Base-by-base conservation (phyloP, 2,888 invertebrate genomes). In the Standfussiana lucernea region DNA sequence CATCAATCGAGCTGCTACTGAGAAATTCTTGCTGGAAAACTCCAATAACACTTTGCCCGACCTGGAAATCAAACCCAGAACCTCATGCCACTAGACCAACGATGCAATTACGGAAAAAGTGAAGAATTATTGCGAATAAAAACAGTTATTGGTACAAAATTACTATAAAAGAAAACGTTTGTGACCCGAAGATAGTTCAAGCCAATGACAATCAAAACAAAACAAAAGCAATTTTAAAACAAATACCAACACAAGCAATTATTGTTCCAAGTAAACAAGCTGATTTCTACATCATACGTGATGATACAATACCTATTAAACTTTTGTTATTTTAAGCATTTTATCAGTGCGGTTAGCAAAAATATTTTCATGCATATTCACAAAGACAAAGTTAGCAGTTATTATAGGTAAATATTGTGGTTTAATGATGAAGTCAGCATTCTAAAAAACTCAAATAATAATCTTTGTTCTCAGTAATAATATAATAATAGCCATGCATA, bases 401-500 rank as follows among this genome's bases (percentile, higher is more conserved):
- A 1, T 2, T 81, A 8, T 42, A 82, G 6, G 53, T 78, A 53
- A 45, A 69, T 40, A 62, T 59, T 79, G 72, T 42, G 84, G 84
- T 80, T 37, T 5, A 7, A 15, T n/a, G 28, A 65, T 80, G 80
- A 84, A 65, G 32, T 70, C 72, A 70, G 40, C 62, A 59, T 4
- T 68, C 24, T 21, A n/a, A 79, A 42, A 65, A 42, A 21, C 18
- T 32, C n/a, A 47, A 72, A 56, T 1, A 62, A 35, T 42, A 6
- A 47, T 56, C 81, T 59, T 80, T 80, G 85, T 80, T 62, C 62
- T 84, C 21, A 37, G 59, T 35, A 45, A 21, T 61, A 40, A 56
- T 67, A 56, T 28, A 40, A 62, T 42, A 42, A 72, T 37, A 84
- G 6, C 32, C 8, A 3, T 59, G 28, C 11, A 61, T 53, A 37